These are phyloP conservation scores for Prinia subflava DNA, from an alignment of 2,113 vertebrate species.

Conservation along the genomic window DNA sequence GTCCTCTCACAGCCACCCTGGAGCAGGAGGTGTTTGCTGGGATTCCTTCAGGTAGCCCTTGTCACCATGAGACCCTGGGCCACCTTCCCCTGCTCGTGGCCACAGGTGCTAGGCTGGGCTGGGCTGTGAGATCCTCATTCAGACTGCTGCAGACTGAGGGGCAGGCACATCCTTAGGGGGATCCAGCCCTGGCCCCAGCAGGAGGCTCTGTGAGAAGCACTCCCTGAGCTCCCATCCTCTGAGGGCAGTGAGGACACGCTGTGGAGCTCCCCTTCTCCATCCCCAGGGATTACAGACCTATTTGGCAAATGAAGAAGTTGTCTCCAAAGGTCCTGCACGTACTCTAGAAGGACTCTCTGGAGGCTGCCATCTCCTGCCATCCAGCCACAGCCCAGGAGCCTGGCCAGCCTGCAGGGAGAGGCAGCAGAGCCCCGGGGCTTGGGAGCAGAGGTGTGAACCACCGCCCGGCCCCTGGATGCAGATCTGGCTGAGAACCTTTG, in stretches of 20 bases:
- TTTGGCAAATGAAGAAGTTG: neutral
- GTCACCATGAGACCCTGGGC: fast-evolving
- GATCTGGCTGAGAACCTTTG: neutral
- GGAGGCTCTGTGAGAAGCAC: neutral
- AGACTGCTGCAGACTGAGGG: fast-evolving
- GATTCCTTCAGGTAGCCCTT: neutral
- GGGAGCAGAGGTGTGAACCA: neutral
- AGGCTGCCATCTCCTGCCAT: neutral
- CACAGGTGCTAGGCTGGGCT: neutral
- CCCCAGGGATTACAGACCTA: neutral
- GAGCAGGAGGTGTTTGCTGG: neutral
- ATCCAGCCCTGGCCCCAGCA: neutral
- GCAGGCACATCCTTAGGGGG: fast-evolving
- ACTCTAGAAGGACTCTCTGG: neutral
- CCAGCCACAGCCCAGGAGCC: neutral
- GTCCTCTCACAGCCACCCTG: neutral
- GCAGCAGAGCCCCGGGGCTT: neutral
- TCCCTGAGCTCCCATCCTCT: neutral
- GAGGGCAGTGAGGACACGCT: fast-evolving
- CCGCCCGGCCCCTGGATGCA: fast-evolving
- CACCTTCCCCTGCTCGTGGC: neutral
- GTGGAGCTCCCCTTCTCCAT: neutral
- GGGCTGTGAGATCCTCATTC: neutral
- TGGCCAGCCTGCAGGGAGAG: neutral
- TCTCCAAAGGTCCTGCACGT: neutral